phyloP scores from a whole-genome alignment of 37 sponge, comb jelly and placozoan species.

The Eunapius fragilis region DNA sequence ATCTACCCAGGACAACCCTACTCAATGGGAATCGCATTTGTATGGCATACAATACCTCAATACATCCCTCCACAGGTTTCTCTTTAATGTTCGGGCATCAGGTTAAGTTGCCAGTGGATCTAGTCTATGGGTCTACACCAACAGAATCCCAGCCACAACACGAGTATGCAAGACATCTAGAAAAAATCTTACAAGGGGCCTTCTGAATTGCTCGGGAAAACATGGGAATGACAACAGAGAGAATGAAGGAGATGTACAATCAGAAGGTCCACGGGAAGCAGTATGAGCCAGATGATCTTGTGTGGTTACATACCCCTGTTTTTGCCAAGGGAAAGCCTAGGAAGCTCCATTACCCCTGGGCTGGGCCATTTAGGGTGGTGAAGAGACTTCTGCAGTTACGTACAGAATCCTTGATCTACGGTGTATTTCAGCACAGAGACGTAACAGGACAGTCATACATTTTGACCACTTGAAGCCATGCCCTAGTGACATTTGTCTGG shows the following conservation, averaged over 20 bases:
- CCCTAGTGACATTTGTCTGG: background rate
- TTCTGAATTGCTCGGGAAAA: constrained; percentile 2
- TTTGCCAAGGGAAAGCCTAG: constrained; percentile 1
- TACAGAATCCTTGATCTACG: constrained; percentile 11
- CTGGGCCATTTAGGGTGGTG: constrained; percentile 28
- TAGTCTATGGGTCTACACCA: constrained; percentile 30
- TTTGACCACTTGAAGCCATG: constrained; percentile 26
- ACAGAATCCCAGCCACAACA: background rate
- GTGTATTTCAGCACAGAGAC: background rate
- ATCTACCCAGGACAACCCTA: background rate
- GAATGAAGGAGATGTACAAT: constrained; percentile 20
- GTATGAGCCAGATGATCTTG: constrained; percentile 8
- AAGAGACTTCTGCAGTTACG: background rate
- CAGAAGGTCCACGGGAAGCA: constrained; percentile 16
- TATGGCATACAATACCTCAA: constrained; percentile 25
- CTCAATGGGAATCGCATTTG: constrained; percentile 28
- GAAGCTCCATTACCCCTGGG: constrained; percentile 33
- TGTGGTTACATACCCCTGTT: constrained; percentile 20
- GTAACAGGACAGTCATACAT: constrained; percentile 14
- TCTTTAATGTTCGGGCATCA: constrained; percentile 37
- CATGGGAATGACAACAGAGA: background rate
- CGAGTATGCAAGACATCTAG: constrained; percentile 7
- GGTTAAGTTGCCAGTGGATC: constrained; percentile 30
- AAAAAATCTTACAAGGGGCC: constrained; percentile 1
- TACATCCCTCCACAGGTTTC: constrained; percentile 23